Percentiles rank a stretch among this genome's conserved stretches.
Evolutionary conservation across 2,797 vertebrate genomes (phyloP).

Genomic region (Lithobates pipiens): DNA sequence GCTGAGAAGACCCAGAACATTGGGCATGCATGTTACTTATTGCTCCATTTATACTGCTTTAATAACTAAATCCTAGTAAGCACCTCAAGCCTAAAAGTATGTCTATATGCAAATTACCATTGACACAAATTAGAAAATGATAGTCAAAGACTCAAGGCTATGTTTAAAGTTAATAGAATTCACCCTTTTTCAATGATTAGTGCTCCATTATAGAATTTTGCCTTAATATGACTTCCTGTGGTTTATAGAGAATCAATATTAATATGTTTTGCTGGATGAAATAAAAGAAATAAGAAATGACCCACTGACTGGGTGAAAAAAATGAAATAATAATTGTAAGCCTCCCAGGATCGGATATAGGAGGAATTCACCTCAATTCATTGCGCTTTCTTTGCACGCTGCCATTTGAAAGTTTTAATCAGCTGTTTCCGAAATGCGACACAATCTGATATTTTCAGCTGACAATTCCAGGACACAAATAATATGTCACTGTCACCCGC

Average conservation of each 20-base stretch:
- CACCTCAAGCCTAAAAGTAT: constrained; percentile 27
- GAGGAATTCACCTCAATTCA: constrained; percentile 7
- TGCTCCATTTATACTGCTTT: neutral
- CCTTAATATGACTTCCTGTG: constrained; percentile 18
- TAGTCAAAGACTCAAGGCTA: constrained; percentile 7
- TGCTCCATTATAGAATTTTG: constrained; percentile 23
- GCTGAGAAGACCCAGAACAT: neutral
- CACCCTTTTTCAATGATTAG: constrained; percentile 15
- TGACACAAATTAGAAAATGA: constrained; percentile 26
- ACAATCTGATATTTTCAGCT: constrained; percentile 58
- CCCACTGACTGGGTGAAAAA: neutral
- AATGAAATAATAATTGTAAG: neutral
- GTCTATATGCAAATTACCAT: constrained; percentile 43
- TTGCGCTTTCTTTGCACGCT: constrained; percentile 32
- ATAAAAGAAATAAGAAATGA: neutral
- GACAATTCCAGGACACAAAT: constrained; percentile 58
- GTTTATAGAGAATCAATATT: constrained; percentile 43
- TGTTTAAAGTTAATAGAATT: constrained; percentile 10
- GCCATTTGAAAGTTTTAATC: constrained; percentile 46
- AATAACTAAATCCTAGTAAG: constrained; percentile 5
- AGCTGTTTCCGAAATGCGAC: constrained; percentile 26
- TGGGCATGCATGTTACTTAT: neutral
- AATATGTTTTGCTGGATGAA: constrained; percentile 14
- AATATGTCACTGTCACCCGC: constrained; percentile 51
- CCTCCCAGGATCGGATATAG: neutral